phyloP scores from a whole-genome alignment of 2,888 invertebrate genomes.

The Lysandra bellargus region DNA sequence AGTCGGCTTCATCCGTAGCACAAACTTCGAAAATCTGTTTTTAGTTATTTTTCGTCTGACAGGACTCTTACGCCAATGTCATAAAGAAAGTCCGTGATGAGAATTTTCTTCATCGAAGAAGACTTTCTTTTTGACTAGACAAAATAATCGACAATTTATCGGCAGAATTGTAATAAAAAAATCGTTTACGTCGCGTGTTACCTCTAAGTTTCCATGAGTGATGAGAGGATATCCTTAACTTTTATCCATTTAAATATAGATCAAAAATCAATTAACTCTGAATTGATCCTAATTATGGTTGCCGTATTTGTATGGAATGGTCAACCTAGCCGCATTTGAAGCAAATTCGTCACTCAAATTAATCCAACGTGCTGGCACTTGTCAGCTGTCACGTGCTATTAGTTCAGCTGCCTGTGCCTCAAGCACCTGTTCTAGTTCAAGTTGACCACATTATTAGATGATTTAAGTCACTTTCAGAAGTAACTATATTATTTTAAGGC shows the following conservation, averaged over 20 bases:
- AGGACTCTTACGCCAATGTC: background rate
- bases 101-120: too few species aligned
- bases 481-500: background rate
- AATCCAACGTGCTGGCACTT: slow-evolving; percentile 2
- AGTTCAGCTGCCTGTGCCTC: background rate
- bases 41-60: background rate
- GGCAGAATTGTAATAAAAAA: too few species aligned
- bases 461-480: background rate
- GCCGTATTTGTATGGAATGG: background rate
- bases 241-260: background rate
- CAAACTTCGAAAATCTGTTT: background rate
- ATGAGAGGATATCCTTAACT: too few species aligned
- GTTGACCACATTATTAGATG: background rate
- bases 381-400: background rate
- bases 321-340: background rate
- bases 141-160: too few species aligned
- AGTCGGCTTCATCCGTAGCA: background rate
- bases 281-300: background rate
- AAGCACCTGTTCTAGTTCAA: background rate
- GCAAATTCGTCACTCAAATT: background rate
- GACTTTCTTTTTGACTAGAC: background rate
- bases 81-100: too few species aligned
- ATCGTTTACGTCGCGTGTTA: too few species aligned
- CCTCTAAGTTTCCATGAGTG: too few species aligned
- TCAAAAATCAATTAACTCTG: background rate